phyloP scores from a whole-genome alignment of 2,888 invertebrate genomes.

The Exocentrus adspersus region DNA sequence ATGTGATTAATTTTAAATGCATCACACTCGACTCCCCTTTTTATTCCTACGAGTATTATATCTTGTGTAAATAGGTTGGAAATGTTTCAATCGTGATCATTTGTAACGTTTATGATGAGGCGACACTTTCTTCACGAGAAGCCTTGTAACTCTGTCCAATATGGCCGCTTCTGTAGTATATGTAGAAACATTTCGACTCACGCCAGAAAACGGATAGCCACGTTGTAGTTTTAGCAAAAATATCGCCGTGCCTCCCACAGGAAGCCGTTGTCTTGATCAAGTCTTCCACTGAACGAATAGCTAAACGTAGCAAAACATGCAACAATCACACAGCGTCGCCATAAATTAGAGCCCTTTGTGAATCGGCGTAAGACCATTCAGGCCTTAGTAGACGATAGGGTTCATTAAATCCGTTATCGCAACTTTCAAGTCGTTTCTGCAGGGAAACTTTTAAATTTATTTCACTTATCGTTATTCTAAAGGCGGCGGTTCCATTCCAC shows the following conservation, averaged over 20 bases:
- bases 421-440: slow-evolving; percentile 58
- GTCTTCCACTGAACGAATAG: slow-evolving; percentile 20
- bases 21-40: no score
- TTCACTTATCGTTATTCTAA: slow-evolving; percentile 62
- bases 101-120: no score
- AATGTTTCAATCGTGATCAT: no score
- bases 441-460: slow-evolving; percentile 64
- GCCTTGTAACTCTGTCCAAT: no score
- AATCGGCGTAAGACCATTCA: slow-evolving; percentile 56
- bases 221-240: not conserved
- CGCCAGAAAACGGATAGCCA: not conserved
- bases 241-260: not conserved
- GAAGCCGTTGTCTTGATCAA: slow-evolving; percentile 17
- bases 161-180: no score
- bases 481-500: slow-evolving; percentile 49
- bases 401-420: slow-evolving; percentile 64
- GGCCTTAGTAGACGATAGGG: slow-evolving; percentile 60
- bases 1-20: slow-evolving; percentile 3
- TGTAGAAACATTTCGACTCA: slow-evolving; percentile 26
- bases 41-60: no score
- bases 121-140: no score
- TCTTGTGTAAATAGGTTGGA: no score
- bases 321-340: slow-evolving; percentile 59
- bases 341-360: slow-evolving; percentile 61
- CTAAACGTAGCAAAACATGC: slow-evolving; percentile 50